Evolutionary conservation across 2,888 invertebrate species (phyloP), one percentile per base, ranked within the genome.

Genomic region (Torymus auratus): DNA sequence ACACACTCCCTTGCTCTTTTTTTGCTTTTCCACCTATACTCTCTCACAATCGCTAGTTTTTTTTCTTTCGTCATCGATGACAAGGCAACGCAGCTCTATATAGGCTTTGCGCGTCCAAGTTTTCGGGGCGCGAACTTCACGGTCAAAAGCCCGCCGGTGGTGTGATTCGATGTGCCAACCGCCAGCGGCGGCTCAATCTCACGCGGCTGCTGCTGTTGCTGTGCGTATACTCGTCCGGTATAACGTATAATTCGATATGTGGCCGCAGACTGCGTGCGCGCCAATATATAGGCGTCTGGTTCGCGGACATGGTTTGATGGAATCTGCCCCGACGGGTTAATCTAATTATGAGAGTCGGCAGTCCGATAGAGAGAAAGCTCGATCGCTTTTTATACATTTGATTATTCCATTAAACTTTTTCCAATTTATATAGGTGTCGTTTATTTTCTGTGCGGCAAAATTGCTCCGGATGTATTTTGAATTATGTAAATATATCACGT

Each of bases 181-280:
- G 64, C 58, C 17, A 60, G 58, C 20, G 41, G 41, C 41, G 1
- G 7, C 75, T 70, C 64, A 15, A 64, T 69, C 61, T 69, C 61
- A 14, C 17, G 41, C 41, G 41, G 41, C 41, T 41, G 7, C 7
- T 41, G 7, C 41, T 41, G 41, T 10, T 41, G 41, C 41, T 41
- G 17, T 4, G 41, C 41, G 20, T 67, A 53, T 15, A 20, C 52
- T 65, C 58, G 50, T 23, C 14, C 55, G 56, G 20, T 55, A 68
- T 69, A 74, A 50, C 68, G 62, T 58, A 74, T 74, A 74, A 74
- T 79, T 73, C 50, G 69, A 64, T 79, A 74, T 58, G 62, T 56
- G 64, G 69, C 73, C 62, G 69, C 56, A 68, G 53, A 23, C 62
- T 62, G 53, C 23, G 41, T 41, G 0, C 41, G 7, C 41, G 41